Percentiles rank a stretch among this genome's conserved stretches.
Conservation (phyloP, 2,888 invertebrate species). For the Cheilosia pagana region DNA sequence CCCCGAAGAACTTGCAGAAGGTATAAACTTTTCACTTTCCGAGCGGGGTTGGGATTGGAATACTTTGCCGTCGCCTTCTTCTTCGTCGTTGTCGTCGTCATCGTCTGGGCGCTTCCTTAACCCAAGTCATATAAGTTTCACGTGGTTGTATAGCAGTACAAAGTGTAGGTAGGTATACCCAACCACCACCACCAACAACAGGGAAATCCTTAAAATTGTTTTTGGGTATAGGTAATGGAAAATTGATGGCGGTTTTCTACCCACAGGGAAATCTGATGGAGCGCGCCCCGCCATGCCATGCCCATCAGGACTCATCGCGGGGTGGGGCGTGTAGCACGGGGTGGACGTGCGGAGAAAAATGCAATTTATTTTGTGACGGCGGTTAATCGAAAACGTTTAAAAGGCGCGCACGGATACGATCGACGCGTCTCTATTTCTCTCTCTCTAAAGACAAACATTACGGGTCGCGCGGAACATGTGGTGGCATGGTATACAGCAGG, state of each 20-base stretch:
- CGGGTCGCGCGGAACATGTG: background rate
- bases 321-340: constrained; percentile 3
- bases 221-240: constrained; percentile 75
- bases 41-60: constrained; percentile 49
- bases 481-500: background rate
- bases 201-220: constrained; percentile 74
- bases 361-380: constrained; percentile 75
- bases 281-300: constrained; percentile 20
- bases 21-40: constrained; percentile 49
- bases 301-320: background rate
- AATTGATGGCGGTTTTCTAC: constrained; percentile 73
- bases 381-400: constrained; percentile 76
- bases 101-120: constrained; percentile 6
- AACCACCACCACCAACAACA: constrained; percentile 28
- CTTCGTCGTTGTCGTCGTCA: constrained; percentile 1
- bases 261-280: constrained; percentile 64
- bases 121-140: constrained; percentile 49
- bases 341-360: constrained; percentile 58
- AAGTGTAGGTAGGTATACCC: constrained; percentile 29
- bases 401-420: constrained; percentile 74
- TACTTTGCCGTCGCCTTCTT: constrained; percentile 18
- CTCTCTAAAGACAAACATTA: constrained; percentile 72
- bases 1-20: constrained; percentile 29
- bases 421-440: constrained; percentile 74
- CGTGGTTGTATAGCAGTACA: constrained; percentile 6